Conservation (phyloP, 2,797 vertebrate genomes). For the Danio tinwini region DNA sequence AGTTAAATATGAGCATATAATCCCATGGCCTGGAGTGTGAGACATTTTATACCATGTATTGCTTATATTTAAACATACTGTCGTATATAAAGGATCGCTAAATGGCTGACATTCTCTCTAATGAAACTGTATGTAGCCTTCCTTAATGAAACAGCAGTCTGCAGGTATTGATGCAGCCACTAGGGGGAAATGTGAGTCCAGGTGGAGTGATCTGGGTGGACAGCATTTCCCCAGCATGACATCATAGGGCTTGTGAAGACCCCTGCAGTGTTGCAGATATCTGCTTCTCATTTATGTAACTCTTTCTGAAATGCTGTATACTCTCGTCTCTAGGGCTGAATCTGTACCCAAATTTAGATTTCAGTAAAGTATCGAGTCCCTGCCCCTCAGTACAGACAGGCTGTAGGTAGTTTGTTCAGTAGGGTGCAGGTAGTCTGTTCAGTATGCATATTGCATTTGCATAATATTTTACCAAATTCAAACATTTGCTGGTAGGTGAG, state of each 20-base stretch:
- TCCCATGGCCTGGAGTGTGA: neutral
- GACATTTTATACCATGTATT: neutral
- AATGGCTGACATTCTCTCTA: neutral
- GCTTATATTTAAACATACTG: neutral
- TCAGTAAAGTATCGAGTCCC: neutral
- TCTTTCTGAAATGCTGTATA: neutral
- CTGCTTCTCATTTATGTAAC: neutral
- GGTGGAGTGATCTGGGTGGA: constrained; percentile 51
- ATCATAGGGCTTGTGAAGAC: constrained; percentile 34
- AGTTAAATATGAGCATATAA: neutral
- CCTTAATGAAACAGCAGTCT: neutral
- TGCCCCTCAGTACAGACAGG: neutral
- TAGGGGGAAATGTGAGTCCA: constrained; percentile 74
- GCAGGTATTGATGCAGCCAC: constrained; percentile 62
- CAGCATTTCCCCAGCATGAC: neutral
- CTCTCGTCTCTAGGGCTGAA: neutral
- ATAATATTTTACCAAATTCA: neutral
- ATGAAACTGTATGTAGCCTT: neutral
- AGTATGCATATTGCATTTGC: neutral
- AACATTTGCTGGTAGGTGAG: neutral
- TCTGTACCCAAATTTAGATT: neutral
- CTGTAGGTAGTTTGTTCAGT: too few relatives aligned
- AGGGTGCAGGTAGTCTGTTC: too few relatives aligned
- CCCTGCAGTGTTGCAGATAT: constrained; percentile 20
- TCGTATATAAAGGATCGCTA: neutral